Evolutionary conservation across 2,888 invertebrate genomes (phyloP).

Genomic region (Nymphalis polychloros): DNA sequence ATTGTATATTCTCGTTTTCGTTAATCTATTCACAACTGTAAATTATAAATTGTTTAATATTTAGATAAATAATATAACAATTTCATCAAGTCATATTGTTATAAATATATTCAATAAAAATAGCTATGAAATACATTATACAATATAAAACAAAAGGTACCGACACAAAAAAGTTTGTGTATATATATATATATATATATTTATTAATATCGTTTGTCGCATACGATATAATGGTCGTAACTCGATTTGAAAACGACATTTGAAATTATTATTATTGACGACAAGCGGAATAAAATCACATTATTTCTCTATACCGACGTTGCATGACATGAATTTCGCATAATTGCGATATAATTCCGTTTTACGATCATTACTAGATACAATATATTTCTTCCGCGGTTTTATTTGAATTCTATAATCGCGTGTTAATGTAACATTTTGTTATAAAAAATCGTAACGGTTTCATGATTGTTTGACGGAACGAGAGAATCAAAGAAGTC

Average conservation of each 20-base stretch:
- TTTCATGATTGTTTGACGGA: constrained; percentile 40
- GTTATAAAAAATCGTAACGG: constrained; percentile 42
- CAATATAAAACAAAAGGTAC: too few relatives aligned
- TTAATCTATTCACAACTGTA: too few relatives aligned
- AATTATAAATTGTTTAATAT: too few relatives aligned
- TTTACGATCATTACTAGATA: constrained; percentile 41
- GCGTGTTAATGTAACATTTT: constrained; percentile 46
- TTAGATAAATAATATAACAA: too few relatives aligned
- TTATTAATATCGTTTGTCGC: neutral
- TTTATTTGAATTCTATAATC: constrained; percentile 48
- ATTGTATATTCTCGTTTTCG: too few relatives aligned
- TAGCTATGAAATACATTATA: too few relatives aligned
- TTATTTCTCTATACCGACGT: constrained; percentile 35
- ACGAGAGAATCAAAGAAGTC: constrained; percentile 35
- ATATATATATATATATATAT: neutral
- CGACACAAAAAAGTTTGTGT: too few relatives aligned
- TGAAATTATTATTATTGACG: constrained; percentile 27
- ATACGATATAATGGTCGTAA: constrained; percentile 20
- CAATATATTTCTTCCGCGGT: constrained; percentile 46
- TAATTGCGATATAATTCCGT: constrained; percentile 43
- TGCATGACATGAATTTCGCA: constrained; percentile 42
- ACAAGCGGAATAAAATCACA: constrained; percentile 28
- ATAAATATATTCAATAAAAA: too few relatives aligned
- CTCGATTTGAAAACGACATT: constrained; percentile 30
- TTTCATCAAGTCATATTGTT: too few relatives aligned